phyloP scores from a whole-genome alignment of 2,888 invertebrate genomes.

The Tenthredo notha region DNA sequence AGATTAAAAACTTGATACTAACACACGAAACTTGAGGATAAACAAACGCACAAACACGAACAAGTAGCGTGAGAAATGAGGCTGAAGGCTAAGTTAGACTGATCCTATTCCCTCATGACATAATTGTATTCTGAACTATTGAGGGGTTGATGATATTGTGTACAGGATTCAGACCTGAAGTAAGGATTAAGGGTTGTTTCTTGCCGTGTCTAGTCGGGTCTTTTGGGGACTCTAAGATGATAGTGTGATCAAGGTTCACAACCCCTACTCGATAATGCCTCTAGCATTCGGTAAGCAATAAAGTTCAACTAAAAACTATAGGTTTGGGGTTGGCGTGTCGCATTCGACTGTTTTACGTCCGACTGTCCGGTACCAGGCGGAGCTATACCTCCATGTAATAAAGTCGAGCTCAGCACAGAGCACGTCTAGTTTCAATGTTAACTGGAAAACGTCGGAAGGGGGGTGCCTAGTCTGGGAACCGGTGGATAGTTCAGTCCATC shows the following conservation, averaged over 20 bases:
- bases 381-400: slow-evolving; percentile 27
- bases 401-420: slow-evolving; percentile 37
- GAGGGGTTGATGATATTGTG: background rate
- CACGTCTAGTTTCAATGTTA: slow-evolving; percentile 34
- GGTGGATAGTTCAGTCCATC: background rate
- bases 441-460: background rate
- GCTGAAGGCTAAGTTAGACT: background rate
- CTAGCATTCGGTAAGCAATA: slow-evolving; percentile 24
- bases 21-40: background rate
- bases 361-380: slow-evolving; percentile 49
- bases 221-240: background rate
- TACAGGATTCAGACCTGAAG: background rate
- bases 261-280: slow-evolving; percentile 1
- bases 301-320: slow-evolving; percentile 28
- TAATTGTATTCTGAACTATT: background rate
- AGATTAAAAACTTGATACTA: background rate
- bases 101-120: background rate
- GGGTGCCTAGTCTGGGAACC: background rate
- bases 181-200: background rate
- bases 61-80: background rate
- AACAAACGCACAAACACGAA: background rate
- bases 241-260: background rate
- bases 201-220: background rate
- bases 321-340: slow-evolving; percentile 36
- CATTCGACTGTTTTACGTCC: slow-evolving; percentile 45